Percentiles rank a stretch among this genome's conserved stretches.
phyloP scores from a whole-genome alignment of 1,140 invertebrate genomes.

The Berghia stephanieae region DNA sequence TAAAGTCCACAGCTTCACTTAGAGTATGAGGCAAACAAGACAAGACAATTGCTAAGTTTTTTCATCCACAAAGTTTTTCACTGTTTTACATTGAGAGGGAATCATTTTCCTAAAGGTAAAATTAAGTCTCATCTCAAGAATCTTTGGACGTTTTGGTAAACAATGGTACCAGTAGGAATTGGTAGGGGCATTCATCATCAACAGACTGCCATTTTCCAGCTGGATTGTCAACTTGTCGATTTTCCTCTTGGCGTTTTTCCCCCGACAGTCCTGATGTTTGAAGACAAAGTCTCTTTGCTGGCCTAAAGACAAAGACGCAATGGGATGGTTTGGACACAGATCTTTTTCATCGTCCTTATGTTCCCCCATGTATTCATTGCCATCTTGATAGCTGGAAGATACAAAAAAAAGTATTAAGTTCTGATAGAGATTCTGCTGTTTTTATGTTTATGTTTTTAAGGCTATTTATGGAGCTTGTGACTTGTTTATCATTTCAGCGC shows the following conservation, averaged over 20 bases:
- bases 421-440: too few relatives aligned
- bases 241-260: constrained; percentile 47
- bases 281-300: constrained; percentile 75
- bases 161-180: constrained; percentile 79
- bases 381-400: constrained; percentile 78
- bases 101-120: constrained; percentile 72
- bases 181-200: constrained; percentile 80
- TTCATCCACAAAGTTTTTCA: too few relatives aligned
- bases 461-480: too few relatives aligned
- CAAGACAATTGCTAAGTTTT: too few relatives aligned
- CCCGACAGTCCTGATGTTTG: constrained; percentile 72
- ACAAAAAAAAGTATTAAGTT: too few relatives aligned
- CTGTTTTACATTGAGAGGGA: constrained; percentile 24
- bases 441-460: too few relatives aligned
- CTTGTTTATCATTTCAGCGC: too few relatives aligned
- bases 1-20: too few relatives aligned
- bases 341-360: constrained; percentile 79
- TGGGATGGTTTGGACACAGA: constrained; percentile 72
- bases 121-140: constrained; percentile 73
- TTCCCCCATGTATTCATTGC: constrained; percentile 77
- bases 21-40: too few relatives aligned
- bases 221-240: constrained; percentile 71
- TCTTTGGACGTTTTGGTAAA: constrained; percentile 72
- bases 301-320: constrained; percentile 77
- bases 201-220: constrained; percentile 74